Evolutionary conservation across 2,113 vertebrate genomes (phyloP), one percentile per base, ranked within the genome.

Genomic region (Coptodon rendalli): DNA sequence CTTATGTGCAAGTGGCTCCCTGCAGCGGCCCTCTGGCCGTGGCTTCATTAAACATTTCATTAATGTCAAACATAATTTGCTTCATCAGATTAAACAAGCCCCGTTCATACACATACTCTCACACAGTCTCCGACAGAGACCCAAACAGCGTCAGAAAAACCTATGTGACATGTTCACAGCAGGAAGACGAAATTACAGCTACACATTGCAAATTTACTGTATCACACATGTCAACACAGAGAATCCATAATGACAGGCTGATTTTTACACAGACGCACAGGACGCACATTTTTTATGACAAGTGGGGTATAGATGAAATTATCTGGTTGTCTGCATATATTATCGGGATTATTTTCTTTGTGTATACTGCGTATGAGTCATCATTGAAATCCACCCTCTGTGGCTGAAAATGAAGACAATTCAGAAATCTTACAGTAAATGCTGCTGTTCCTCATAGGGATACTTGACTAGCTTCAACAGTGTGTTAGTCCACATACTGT

Each of bases 1-100:
- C 78, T 9, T 81, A 19, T n/a, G 76, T 88, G 82, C 34, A 40
- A 80, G 71, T 79, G 80, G 34, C 52, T 88, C 68, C 40, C 52
- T 5, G 8, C 86, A 86, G 80, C 80, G 53, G 54, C 89, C 93
- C 89, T 89, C 89, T 89, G 91, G 94, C 90, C 66, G 57, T 45
- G 83, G 83, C 93, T 95, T 95, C 91, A 95, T 95, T 93, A 95
- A 95, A 93, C 93, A 93, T 96, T 94, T 94, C 88, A 95, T 95
- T 95, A 94, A 94, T 59, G 94, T 95, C 95, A 94, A 93, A 95
- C 91, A 85, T 86, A 81, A 93, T 96, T 94, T 94, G 91, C 87
- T 36, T 76, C 82, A 14, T 89, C 79, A 87, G 80, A 89, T 86
- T 84, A 89, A 80, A 91, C 50, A 40, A 61, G 80, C 83, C 43